Evolutionary conservation across 2,113 vertebrate genomes (phyloP).

Genomic region (Anser cygnoides): DNA sequence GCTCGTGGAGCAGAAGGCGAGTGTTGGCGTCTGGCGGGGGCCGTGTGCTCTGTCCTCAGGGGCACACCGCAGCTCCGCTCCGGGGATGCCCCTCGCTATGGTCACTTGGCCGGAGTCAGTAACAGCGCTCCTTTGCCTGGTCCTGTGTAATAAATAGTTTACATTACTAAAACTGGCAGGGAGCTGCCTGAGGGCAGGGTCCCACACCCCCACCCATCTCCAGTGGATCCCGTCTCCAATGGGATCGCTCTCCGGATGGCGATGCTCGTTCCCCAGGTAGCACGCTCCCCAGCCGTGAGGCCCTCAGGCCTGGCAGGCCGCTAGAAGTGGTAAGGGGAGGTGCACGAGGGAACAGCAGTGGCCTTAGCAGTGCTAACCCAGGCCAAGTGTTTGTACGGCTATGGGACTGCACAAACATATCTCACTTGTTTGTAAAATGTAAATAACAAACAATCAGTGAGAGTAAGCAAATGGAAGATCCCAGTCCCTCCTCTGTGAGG

Average conservation of each 20-base stretch:
- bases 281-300: neutral
- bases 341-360: neutral
- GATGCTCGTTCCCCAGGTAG: neutral
- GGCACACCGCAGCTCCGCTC: neutral
- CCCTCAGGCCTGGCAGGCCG: neutral
- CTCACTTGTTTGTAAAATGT: neutral
- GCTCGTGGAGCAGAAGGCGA: slow-evolving; percentile 91
- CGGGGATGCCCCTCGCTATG: neutral
- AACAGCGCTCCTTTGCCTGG: neutral
- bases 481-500: neutral
- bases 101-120: neutral
- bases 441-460: neutral
- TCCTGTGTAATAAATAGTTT: neutral
- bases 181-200: neutral
- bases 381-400: neutral
- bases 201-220: neutral
- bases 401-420: neutral
- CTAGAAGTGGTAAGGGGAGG: neutral
- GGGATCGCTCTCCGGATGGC: neutral
- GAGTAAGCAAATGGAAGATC: neutral
- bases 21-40: neutral
- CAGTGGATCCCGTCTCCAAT: too few relatives aligned
- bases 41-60: accelerated
- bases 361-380: neutral
- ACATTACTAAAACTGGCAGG: neutral